Evolutionary conservation across 2,113 vertebrate genomes (phyloP).

Genomic region (Theristicus caerulescens): DNA sequence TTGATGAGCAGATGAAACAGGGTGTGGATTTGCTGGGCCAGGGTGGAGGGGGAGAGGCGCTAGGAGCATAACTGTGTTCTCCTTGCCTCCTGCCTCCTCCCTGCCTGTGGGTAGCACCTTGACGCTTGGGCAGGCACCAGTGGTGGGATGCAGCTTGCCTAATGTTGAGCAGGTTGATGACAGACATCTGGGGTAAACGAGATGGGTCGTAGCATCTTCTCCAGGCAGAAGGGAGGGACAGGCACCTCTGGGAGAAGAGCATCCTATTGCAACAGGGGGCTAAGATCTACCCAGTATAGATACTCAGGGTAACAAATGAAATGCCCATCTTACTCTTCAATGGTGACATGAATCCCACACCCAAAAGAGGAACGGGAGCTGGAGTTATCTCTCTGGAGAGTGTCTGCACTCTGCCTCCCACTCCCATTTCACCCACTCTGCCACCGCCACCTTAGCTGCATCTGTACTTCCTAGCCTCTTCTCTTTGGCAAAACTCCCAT

Average conservation of each 20-base stretch:
- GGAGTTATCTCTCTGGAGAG: neutral
- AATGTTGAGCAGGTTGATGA: neutral
- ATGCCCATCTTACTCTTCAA: neutral
- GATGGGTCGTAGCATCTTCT: neutral
- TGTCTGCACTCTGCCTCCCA: neutral
- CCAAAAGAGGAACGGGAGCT: neutral
- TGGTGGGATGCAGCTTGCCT: neutral
- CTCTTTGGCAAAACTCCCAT: neutral
- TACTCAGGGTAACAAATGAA: neutral
- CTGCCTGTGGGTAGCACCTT: neutral
- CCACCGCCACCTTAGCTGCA: neutral
- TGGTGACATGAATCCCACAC: neutral
- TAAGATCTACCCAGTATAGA: neutral
- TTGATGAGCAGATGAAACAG: neutral
- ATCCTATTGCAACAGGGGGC: neutral
- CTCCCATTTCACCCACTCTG: neutral
- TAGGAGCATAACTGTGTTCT: neutral
- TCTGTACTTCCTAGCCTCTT: neutral
- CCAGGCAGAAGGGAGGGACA: neutral
- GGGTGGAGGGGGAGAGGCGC: neutral
- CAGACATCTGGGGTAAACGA: neutral
- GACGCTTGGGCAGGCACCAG: neutral
- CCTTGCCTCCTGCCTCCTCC: neutral
- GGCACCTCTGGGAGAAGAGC: neutral
- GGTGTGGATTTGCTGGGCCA: neutral